Evolutionary conservation across 2,888 invertebrate genomes (phyloP), one percentile per base, ranked within the genome.

Genomic region (Rhogogaster chlorosoma): DNA sequence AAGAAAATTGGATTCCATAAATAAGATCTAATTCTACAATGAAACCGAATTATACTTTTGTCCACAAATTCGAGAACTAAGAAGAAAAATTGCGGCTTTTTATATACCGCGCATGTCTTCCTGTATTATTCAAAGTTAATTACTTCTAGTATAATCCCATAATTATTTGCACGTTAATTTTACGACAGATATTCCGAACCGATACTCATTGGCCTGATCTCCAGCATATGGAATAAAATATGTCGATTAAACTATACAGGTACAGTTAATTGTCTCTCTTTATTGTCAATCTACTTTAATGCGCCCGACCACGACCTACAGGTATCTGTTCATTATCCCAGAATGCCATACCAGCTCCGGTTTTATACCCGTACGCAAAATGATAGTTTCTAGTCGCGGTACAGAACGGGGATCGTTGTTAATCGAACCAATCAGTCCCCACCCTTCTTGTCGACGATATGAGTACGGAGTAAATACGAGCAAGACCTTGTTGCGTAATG

Each of bases 381-480:
- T 49, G 18, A n/a, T 49, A 9, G 18, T 49, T 49, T 49, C 26
- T 67, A 12, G 12, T 32, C 29, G 7, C 22, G 18, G 0, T n/a
- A 9, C 9, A 36, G n/a, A 18, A 10, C 38, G 42, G 9, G 71
- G 42, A 71, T 71, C 71, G 38, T 12, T 22, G 71, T 71, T 71
- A 71, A 71, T 71, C 71, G 38, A 71, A 22, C 42, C 71, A 71
- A 71, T 71, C 71, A 71, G 38, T 71, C 15, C 15, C 71, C 38
- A 71, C 38, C 71, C 71, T 38, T 38, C 71, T 71, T 22, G 38
- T 71, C 7, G 42, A 71, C 71, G 22, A 71, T 71, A 71, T 22
- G 10, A 7, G 12, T 70, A 36, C 4, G 12, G 32, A 36, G n/a
- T 71, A 71, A 10, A 10, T 38, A 71, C n/a, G 6, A 9, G 22